Evolutionary conservation across 2,888 invertebrate species (phyloP).

Genomic region (Drosophila neonasuta): DNA sequence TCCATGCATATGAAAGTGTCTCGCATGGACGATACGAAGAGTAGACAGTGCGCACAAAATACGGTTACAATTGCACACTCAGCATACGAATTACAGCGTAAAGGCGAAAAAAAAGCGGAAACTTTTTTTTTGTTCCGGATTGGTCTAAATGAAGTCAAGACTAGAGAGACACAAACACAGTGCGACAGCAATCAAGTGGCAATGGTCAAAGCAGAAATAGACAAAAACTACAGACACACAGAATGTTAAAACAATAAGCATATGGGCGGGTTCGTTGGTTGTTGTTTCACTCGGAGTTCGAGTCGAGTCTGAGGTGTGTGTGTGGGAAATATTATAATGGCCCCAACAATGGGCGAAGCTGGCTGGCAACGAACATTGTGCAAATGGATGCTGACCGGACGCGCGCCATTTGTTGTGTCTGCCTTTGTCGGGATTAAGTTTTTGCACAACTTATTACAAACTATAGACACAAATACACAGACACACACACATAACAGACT

Average conservation of each 20-base stretch:
- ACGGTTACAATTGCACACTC: constrained; percentile 75
- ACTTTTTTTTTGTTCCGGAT: constrained; percentile 10
- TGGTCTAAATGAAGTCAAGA: constrained; percentile 64
- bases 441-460: constrained; percentile 71
- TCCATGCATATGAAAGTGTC: constrained; percentile 72
- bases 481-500: constrained; percentile 30
- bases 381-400: constrained; percentile 48
- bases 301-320: constrained; percentile 31
- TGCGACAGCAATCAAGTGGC: constrained; percentile 71
- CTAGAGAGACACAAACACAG: constrained; percentile 45
- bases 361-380: constrained; percentile 22
- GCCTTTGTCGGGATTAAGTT: constrained; percentile 66
- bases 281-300: constrained; percentile 1
- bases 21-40: constrained; percentile 48
- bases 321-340: constrained; percentile 59
- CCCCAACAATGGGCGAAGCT: constrained; percentile 27
- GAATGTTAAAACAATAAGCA: constrained; percentile 72
- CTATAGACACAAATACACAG: constrained; percentile 52
- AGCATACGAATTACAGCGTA: constrained; percentile 77
- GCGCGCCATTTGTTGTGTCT: constrained; percentile 57
- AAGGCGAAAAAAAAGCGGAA: constrained; percentile 58
- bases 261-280: constrained; percentile 20
- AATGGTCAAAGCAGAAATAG: constrained; percentile 55
- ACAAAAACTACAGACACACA: constrained; percentile 53
- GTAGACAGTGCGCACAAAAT: constrained; percentile 49